Percentiles rank a stretch among this genome's conserved stretches.
phyloP scores from a whole-genome alignment of 2,888 invertebrate genomes.

The Tribolium freemani region DNA sequence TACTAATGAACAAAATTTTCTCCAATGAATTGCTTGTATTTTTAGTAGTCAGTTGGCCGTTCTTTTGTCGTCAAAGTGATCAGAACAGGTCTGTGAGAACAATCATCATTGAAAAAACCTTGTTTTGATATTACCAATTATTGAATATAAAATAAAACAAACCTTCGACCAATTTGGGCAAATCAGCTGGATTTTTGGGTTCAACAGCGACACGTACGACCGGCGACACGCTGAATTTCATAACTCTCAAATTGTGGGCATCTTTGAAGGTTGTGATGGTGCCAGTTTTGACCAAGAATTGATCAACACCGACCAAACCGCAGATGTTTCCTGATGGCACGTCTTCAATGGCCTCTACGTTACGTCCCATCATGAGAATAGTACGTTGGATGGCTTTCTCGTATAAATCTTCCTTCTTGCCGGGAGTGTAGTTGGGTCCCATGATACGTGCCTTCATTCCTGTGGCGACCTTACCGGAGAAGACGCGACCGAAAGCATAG shows the following conservation, averaged over 20 bases:
- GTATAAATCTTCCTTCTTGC: slow-evolving; percentile 99
- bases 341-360: slow-evolving; percentile 99
- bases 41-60: not conserved
- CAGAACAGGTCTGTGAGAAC: slow-evolving; percentile 68
- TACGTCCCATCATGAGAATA: slow-evolving; percentile 99
- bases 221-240: slow-evolving; percentile 99
- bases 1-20: not conserved
- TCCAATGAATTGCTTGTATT: not conserved
- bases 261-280: slow-evolving; percentile 99
- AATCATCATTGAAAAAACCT: slow-evolving; percentile 68
- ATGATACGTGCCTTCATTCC: slow-evolving; percentile 97
- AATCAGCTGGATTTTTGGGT: slow-evolving; percentile 98
- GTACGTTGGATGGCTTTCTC: slow-evolving; percentile 99
- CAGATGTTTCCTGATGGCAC: slow-evolving; percentile 99
- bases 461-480: slow-evolving; percentile 91
- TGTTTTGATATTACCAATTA: not conserved
- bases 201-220: slow-evolving; percentile 99
- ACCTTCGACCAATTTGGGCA: slow-evolving; percentile 98
- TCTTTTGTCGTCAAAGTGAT: slow-evolving; percentile 46
- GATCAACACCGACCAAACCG: slow-evolving; percentile 99
- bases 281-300: slow-evolving; percentile 99
- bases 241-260: slow-evolving; percentile 99
- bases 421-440: slow-evolving; percentile 98
- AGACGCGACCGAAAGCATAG: slow-evolving; percentile 99
- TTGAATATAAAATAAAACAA: slow-evolving; percentile 10